Percentiles rank a stretch among this genome's conserved stretches.
Conservation (phyloP, 2,113 vertebrate species). For the Paratilapia polleni region DNA sequence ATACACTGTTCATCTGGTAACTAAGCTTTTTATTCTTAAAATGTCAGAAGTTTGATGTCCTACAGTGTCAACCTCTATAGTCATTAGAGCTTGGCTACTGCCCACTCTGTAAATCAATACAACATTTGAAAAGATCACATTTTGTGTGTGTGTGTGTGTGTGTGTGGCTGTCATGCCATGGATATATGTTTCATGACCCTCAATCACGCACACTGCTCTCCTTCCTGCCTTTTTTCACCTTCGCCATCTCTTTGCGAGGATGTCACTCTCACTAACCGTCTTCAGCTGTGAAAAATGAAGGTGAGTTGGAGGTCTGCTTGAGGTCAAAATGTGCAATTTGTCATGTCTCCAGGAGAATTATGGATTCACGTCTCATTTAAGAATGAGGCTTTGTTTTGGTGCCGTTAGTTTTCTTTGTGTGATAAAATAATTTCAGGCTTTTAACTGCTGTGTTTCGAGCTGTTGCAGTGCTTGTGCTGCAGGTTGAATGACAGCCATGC, state of each 20-base stretch:
- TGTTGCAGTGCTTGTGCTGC: background rate
- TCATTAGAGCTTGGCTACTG: conserved; percentile 21
- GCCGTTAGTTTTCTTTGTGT: background rate
- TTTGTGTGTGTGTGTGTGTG: background rate
- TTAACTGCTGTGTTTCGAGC: background rate
- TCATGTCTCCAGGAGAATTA: background rate
- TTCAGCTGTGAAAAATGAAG: background rate
- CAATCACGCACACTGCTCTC: background rate
- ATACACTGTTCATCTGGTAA: conserved; percentile 12
- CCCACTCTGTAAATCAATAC: conserved; percentile 51
- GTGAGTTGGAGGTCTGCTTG: conserved; percentile 12
- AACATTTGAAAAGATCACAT: conserved; percentile 28
- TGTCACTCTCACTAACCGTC: background rate
- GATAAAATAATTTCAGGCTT: background rate
- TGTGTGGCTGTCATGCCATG: background rate
- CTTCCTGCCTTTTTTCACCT: background rate
- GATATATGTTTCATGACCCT: background rate
- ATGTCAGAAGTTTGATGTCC: conserved; percentile 55
- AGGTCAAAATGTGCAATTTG: background rate
- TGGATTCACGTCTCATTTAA: background rate
- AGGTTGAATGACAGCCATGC: background rate
- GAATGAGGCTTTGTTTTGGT: conserved; percentile 1
- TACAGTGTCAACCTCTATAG: conserved; percentile 1
- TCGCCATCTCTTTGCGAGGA: background rate
- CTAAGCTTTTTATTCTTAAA: conserved; percentile 50